These are phyloP conservation scores for Felis catus DNA, from an alignment of 2,113 vertebrate species.

Conservation along the genomic window F.catus_Fca126_mat1.0 CM031414.1:94463001-94463500, in stretches of 20 bases:
- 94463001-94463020: not conserved
- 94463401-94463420: not conserved
- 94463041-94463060: not conserved
- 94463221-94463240: conserved; percentile 6
- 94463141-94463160: not conserved
- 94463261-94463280: not conserved
- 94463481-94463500: not conserved
- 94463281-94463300: not conserved
- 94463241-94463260: not conserved
- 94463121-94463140: not conserved
- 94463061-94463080: not conserved
- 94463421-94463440: not conserved
- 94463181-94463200: not conserved
- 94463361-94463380: not conserved
- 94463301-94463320: not conserved
- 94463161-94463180: not conserved
- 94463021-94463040: not conserved
- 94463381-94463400: not conserved
- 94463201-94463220: not conserved
- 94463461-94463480: not conserved
- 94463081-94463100: not conserved
- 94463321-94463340: not conserved
- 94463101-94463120: not conserved
- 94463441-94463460: not conserved
- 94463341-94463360: not conserved